Evolutionary conservation across 2,888 invertebrate genomes (phyloP), one percentile per base, ranked within the genome.

Genomic region (Stictocephala bisonia): DNA sequence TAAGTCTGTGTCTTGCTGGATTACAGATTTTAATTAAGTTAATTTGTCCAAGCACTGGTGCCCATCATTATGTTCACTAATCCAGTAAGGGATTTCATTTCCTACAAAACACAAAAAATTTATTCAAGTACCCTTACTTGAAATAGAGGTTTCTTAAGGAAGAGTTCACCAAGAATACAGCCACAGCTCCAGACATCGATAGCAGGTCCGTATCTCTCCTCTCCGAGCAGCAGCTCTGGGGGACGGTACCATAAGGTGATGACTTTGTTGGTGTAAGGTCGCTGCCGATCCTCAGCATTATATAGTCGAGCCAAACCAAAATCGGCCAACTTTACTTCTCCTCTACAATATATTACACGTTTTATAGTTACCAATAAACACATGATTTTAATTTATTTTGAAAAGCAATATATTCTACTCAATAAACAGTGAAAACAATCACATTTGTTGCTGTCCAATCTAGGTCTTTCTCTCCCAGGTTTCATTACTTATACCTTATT

Each of bases 131-230:
- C 56, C 27, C 84, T 84, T 80, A 94, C 96, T 88, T 95, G 96
- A 85, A 99, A 99, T 53, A 99, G 88, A 0, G 99, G 98, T 81
- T 95, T 94, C 82, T 97, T 97, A 56, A 92, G 89, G 86, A 99
- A 99, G 75, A 99, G 87, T 86, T 99, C 99, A 9, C 98, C 99
- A 60, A 99, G 88, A 80, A 99, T 99, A 84, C 99, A 99, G 81
- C 99, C 99, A 86, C 97, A 97, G 82, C 97, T 98, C 99, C 99
- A 99, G 6, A 99, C 96, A 85, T 99, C 99, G 75, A 99, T 96
- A 0, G 97, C 93, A 0, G 99, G 96, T 0, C 98, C 98, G 84
- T 99, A 99, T 75, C 92, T 89, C 86, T 99, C 99, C 86, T 99
- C 98, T 2, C 99, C 99, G 31, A 99, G 87, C 76, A 99, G 86